A percentile compares a stretch with the other conserved stretches of the same genome.
phyloP scores from a whole-genome alignment of 2,888 invertebrate species.

The Xestobium rufovillosum region DNA sequence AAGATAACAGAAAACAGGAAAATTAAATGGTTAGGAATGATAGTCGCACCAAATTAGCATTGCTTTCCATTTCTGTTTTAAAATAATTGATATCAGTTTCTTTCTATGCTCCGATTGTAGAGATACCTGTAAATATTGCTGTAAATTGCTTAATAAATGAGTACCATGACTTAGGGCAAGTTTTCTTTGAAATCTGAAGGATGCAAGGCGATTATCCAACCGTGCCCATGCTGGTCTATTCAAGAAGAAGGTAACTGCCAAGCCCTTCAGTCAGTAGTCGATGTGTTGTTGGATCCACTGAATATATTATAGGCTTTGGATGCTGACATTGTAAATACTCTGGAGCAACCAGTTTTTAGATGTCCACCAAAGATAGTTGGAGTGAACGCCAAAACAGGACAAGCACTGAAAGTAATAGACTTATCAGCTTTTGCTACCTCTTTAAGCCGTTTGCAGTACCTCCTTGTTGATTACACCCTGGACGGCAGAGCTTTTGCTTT shows the following conservation, averaged over 20 bases:
- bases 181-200: conserved; percentile 47
- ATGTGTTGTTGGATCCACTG: conserved; percentile 53
- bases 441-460: conserved; percentile 50
- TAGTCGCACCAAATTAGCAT: no score
- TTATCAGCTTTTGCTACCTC: conserved; percentile 46
- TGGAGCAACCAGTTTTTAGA: conserved; percentile 50
- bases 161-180: conserved; percentile 53
- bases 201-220: conserved; percentile 48
- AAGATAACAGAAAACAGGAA: no score
- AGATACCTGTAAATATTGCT: no score
- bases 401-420: conserved; percentile 52
- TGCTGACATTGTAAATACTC: conserved; percentile 51
- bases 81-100: no score
- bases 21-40: no score
- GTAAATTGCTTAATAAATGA: no score
- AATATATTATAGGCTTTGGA: conserved; percentile 55
- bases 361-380: conserved; percentile 56
- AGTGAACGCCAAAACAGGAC: conserved; percentile 49
- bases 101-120: no score
- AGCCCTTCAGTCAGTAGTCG: conserved; percentile 63
- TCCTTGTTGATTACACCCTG: conserved; percentile 50
- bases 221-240: conserved; percentile 60
- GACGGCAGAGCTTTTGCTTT: conserved; percentile 46
- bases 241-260: conserved; percentile 64
- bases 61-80: no score